These are phyloP conservation scores for Lithobates sylvaticus DNA, from an alignment of 2,797 vertebrate genomes.

Conservation along the genomic window DNA sequence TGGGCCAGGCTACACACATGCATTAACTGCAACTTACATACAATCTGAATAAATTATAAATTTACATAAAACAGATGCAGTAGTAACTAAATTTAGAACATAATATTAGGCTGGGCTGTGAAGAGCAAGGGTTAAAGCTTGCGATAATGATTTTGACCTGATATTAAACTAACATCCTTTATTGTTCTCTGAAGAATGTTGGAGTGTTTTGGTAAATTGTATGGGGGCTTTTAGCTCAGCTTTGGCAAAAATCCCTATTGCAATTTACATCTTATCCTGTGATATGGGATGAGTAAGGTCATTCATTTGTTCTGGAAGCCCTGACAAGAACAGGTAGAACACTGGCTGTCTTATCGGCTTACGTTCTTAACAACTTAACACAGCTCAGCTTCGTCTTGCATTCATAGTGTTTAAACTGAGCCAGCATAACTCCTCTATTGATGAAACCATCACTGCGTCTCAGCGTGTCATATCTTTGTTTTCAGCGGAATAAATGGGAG, in stretches of 20 bases:
- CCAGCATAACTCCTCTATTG: conserved; percentile 18
- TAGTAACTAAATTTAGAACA: not conserved
- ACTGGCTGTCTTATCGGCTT: conserved; percentile 44
- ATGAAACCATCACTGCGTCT: conserved; percentile 24
- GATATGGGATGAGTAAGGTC: conserved; percentile 51
- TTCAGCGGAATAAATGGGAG: conserved; percentile 1
- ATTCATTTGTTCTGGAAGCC: conserved; percentile 52
- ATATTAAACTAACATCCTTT: conserved; percentile 1
- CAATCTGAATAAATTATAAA: not conserved
- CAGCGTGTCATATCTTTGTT: not conserved
- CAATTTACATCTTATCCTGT: conserved; percentile 36
- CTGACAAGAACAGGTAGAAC: conserved; percentile 48
- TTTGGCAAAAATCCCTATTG: conserved; percentile 34
- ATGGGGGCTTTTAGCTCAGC: not conserved
- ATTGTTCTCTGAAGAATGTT: conserved; percentile 15
- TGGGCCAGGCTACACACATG: too few species aligned
- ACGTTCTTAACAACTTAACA: conserved; percentile 49
- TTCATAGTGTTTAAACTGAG: conserved; percentile 41
- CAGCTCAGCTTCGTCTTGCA: conserved; percentile 30
- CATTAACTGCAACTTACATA: not conserved
- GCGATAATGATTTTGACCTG: conserved; percentile 9
- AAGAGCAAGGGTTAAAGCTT: conserved; percentile 17
- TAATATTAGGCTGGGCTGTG: not conserved
- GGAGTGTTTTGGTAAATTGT: conserved; percentile 9
- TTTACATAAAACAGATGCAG: not conserved